Evolutionary conservation across 2,113 vertebrate species (phyloP).

Genomic region (Chloebia gouldiae): DNA sequence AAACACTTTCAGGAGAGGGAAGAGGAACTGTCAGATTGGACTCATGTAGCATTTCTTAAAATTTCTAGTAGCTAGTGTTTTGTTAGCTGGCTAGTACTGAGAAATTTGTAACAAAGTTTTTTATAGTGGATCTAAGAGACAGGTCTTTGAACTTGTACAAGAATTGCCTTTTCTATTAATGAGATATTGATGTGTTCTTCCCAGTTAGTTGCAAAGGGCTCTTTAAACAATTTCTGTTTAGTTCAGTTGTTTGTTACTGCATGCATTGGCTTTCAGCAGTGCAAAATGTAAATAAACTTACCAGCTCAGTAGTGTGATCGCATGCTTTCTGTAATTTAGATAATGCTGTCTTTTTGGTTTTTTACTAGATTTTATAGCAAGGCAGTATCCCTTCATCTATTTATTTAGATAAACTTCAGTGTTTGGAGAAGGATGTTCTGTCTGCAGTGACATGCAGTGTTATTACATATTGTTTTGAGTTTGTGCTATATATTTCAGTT

Average conservation of each 20-base stretch:
- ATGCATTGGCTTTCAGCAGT: not conserved
- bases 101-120: not conserved
- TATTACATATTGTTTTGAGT: not conserved
- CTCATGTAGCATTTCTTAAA: not conserved
- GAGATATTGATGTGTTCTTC: slow-evolving; percentile 35
- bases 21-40: not conserved
- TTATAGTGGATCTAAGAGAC: not conserved
- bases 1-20: not conserved
- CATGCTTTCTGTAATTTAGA: not conserved
- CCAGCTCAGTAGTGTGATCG: not conserved
- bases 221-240: not conserved
- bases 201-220: slow-evolving; percentile 41
- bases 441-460: not conserved
- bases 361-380: not conserved
- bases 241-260: slow-evolving; percentile 23
- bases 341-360: not conserved
- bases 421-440: not conserved
- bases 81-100: not conserved
- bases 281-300: slow-evolving; percentile 7
- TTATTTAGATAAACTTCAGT: not conserved
- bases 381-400: not conserved
- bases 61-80: not conserved
- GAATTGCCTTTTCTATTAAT: not conserved
- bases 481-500: not conserved
- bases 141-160: not conserved